These are phyloP conservation scores for Apotomis betuletana DNA, from an alignment of 2,888 invertebrate genomes.

Conservation along the genomic window DNA sequence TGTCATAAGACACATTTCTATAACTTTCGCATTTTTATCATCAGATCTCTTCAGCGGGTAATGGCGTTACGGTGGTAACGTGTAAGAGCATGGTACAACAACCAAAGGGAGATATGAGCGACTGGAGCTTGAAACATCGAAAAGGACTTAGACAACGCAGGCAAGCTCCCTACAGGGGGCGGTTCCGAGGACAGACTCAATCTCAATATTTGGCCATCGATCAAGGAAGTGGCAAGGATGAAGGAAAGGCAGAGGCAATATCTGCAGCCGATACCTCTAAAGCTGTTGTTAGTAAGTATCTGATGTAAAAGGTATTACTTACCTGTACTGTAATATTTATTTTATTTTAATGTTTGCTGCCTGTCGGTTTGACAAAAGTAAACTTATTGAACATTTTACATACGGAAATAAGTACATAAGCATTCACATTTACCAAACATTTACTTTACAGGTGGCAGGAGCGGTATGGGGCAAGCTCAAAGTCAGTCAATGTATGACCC, in stretches of 20 bases:
- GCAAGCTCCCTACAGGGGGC: slow-evolving; percentile 66
- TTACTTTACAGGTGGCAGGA: slow-evolving; percentile 86
- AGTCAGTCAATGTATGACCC: slow-evolving; percentile 89
- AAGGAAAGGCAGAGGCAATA: slow-evolving; percentile 92
- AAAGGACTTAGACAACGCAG: slow-evolving; percentile 50
- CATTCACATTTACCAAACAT: neutral
- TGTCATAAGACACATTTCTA: no score
- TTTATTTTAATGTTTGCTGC: no score
- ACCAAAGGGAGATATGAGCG: slow-evolving; percentile 8
- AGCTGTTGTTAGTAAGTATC: slow-evolving; percentile 88
- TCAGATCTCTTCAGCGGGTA: slow-evolving; percentile 12
- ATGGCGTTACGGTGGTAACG: neutral
- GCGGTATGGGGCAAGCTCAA: slow-evolving; percentile 95
- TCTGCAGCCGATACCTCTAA: slow-evolving; percentile 88
- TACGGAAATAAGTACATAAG: no score
- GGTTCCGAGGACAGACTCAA: slow-evolving; percentile 90
- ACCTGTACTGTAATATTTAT: neutral
- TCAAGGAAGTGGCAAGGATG: slow-evolving; percentile 81
- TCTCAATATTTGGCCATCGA: slow-evolving; percentile 89
- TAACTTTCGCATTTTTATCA: slow-evolving; percentile 6
- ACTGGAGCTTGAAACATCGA: slow-evolving; percentile 11
- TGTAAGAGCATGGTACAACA: slow-evolving; percentile 22
- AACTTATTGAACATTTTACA: no score
- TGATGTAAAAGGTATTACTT: neutral
- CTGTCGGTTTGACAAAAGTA: no score